These are phyloP conservation scores for Chaenocephalus aceratus DNA, from an alignment of 2,113 vertebrate species.

Conservation along the genomic window DNA sequence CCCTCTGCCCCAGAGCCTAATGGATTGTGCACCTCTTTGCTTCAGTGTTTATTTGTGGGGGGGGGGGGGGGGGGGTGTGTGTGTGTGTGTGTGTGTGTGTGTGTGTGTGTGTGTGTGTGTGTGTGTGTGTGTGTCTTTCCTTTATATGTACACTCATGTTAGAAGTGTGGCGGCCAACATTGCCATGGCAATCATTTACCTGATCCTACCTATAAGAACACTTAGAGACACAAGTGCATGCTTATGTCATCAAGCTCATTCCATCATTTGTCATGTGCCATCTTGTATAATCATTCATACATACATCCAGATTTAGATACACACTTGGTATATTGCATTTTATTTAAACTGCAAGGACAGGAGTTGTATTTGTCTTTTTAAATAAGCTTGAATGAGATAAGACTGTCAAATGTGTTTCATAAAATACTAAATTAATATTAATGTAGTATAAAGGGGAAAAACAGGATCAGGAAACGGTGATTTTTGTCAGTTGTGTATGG, in stretches of 20 bases:
- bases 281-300: background rate
- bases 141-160: conserved; percentile 25
- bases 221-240: conserved; percentile 13
- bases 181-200: conserved; percentile 74
- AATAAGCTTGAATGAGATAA: no score
- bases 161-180: conserved; percentile 47
- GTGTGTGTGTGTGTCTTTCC: conserved; percentile 8
- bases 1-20: conserved; percentile 69
- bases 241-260: conserved; percentile 8
- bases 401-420: background rate
- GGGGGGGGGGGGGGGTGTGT: accelerated
- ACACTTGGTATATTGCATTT: background rate
- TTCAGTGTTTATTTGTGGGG: conserved; percentile 27
- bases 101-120: background rate
- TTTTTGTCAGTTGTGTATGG: conserved; percentile 11
- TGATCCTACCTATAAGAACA: conserved; percentile 50
- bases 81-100: no score
- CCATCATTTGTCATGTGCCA: background rate
- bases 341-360: background rate
- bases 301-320: conserved; percentile 1
- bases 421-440: conserved; percentile 6
- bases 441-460: background rate
- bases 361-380: no score
- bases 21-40: conserved; percentile 62
- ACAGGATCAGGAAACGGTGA: background rate